Percentiles rank a stretch among this genome's conserved stretches.
Evolutionary conservation across 2,888 invertebrate species (phyloP).

Genomic region (Drosophila heteroneura): DNA sequence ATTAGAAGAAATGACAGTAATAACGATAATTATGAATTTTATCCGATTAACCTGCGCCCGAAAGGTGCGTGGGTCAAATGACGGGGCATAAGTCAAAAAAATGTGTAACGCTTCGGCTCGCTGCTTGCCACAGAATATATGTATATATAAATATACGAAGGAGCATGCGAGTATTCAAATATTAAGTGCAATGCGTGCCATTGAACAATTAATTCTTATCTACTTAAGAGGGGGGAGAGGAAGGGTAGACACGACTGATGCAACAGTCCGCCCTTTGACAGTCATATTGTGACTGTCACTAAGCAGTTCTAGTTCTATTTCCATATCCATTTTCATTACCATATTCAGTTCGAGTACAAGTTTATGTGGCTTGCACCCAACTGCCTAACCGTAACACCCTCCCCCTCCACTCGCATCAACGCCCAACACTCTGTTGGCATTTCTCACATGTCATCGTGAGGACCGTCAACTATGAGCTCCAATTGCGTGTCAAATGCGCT

Average conservation of each 20-base stretch:
- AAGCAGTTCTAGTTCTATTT: conserved; percentile 10
- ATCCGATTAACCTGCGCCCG: conserved; percentile 82
- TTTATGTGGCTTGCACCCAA: conserved; percentile 41
- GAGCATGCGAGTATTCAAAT: conserved; percentile 59
- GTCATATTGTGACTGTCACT: conserved; percentile 23
- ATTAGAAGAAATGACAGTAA: conserved; percentile 84
- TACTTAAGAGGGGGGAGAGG: conserved; percentile 60
- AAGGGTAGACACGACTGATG: conserved; percentile 56
- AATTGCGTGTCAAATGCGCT: conserved; percentile 82
- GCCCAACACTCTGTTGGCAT: conserved; percentile 47
- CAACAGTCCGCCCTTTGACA: conserved; percentile 67
- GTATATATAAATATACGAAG: background rate
- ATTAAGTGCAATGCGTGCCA: conserved; percentile 82
- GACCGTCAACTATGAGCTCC: conserved; percentile 55
- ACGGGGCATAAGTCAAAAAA: conserved; percentile 61
- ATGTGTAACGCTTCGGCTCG: conserved; percentile 38
- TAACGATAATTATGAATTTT: conserved; percentile 86
- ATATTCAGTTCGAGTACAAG: conserved; percentile 49
- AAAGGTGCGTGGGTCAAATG: conserved; percentile 53
- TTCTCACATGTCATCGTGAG: conserved; percentile 77
- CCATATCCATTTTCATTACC: conserved; percentile 21
- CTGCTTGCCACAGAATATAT: background rate
- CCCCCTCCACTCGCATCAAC: conserved; percentile 1
- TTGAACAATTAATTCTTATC: conserved; percentile 84
- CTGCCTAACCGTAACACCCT: conserved; percentile 9